These are phyloP conservation scores for Arenaria interpres DNA, from an alignment of 2,113 vertebrate genomes.

Conservation along the genomic window DNA sequence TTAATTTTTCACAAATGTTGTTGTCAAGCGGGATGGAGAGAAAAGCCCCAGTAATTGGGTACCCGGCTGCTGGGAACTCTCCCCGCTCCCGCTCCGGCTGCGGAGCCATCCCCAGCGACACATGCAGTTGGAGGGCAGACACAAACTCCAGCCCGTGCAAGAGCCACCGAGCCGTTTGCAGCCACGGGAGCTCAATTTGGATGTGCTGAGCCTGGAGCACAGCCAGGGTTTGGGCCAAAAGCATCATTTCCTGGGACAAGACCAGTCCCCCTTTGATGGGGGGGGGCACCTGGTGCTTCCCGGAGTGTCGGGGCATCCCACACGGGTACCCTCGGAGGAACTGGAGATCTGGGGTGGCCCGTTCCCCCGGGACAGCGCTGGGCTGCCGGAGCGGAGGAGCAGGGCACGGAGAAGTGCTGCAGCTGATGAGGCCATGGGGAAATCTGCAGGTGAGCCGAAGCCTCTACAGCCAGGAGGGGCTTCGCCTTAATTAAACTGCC, in stretches of 20 bases:
- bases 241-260: neutral
- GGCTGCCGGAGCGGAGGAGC: neutral
- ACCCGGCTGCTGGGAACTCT: neutral
- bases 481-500: conserved; percentile 43
- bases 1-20: conserved; percentile 21
- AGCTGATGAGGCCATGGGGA: conserved; percentile 1
- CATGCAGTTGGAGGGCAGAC: neutral
- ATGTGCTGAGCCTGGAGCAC: neutral
- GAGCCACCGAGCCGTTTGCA: neutral
- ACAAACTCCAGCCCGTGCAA: neutral
- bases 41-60: neutral
- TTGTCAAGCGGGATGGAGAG: neutral
- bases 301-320: neutral
- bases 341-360: neutral
- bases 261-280: neutral
- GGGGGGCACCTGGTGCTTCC: neutral
- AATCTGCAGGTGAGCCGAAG: neutral
- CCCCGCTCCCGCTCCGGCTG: neutral
- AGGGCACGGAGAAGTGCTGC: neutral
- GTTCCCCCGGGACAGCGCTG: neutral
- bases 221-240: neutral
- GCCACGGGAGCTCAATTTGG: neutral
- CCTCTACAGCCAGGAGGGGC: neutral
- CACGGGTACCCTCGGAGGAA: neutral
- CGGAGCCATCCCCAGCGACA: neutral